These are phyloP conservation scores for Lanius collurio DNA, from an alignment of 2,113 vertebrate genomes.

Conservation along the genomic window DNA sequence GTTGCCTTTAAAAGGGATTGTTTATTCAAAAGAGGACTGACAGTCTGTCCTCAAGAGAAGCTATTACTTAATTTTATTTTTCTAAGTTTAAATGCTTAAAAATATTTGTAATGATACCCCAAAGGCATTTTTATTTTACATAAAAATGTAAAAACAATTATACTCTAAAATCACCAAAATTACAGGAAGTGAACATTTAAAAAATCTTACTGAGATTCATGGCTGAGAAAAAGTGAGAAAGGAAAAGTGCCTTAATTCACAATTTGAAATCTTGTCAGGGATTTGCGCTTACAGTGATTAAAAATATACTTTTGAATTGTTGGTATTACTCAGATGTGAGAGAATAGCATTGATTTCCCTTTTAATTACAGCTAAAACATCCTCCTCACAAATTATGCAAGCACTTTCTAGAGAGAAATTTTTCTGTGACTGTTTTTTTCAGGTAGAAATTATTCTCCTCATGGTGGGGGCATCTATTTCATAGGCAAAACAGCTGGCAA, in stretches of 20 bases:
- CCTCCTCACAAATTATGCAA: not conserved
- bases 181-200: conserved; percentile 70
- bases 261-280: conserved; percentile 46
- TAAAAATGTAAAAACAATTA: conserved; percentile 79
- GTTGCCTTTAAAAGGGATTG: conserved; percentile 69
- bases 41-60: conserved; percentile 70
- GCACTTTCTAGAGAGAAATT: not conserved
- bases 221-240: conserved; percentile 10
- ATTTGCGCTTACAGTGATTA: conserved; percentile 5
- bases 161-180: conserved; percentile 73
- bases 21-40: conserved; percentile 69
- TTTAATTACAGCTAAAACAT: not conserved
- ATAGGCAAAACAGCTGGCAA: not conserved
- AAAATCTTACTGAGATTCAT: conserved; percentile 56
- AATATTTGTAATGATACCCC: conserved; percentile 76
- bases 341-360: not conserved
- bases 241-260: conserved; percentile 43
- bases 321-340: not conserved
- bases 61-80: conserved; percentile 78
- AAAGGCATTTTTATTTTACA: conserved; percentile 60
- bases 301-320: not conserved
- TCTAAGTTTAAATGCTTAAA: conserved; percentile 73
- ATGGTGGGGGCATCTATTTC: not conserved
- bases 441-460: not conserved
- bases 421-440: not conserved